Evolutionary conservation across 1,140 invertebrate genomes (phyloP).

Genomic region (Uloborus diversus): DNA sequence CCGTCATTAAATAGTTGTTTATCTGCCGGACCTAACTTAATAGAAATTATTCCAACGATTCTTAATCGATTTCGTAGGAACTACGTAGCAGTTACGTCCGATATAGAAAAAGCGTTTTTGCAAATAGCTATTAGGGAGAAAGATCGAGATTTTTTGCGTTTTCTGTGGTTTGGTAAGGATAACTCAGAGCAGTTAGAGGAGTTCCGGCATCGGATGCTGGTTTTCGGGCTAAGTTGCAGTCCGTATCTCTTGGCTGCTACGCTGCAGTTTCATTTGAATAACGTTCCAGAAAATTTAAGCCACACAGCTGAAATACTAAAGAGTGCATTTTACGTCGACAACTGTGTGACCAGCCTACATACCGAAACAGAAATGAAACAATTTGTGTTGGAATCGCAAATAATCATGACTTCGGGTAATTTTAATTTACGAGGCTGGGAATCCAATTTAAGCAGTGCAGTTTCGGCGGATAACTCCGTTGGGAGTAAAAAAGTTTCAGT

Average conservation of each 20-base stretch:
- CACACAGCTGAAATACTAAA: neutral
- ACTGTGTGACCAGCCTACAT: slow-evolving; percentile 19
- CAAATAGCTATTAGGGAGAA: neutral
- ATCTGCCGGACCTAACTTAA: neutral
- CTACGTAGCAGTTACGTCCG: neutral
- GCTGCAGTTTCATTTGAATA: slow-evolving; percentile 4
- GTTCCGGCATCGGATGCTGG: slow-evolving; percentile 19
- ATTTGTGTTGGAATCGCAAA: slow-evolving; percentile 8
- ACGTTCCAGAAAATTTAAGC: slow-evolving; percentile 4
- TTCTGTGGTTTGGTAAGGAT: neutral
- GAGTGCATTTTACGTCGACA: slow-evolving; percentile 29
- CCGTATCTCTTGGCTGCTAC: slow-evolving; percentile 21
- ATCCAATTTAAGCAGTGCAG: neutral
- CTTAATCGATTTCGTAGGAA: slow-evolving; percentile 2
- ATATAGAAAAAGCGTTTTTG: slow-evolving; percentile 4
- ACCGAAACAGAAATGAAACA: neutral
- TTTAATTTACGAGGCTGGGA: slow-evolving; percentile 23
- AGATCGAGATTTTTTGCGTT: slow-evolving; percentile 27
- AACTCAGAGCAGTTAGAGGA: neutral
- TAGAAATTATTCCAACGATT: neutral
- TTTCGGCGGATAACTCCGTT: neutral
- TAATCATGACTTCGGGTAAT: neutral
- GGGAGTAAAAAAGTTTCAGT: neutral
- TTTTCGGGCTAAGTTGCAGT: slow-evolving; percentile 15
- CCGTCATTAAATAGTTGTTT: slow-evolving; percentile 5